Percentiles rank a stretch among this genome's conserved stretches.
Conservation (phyloP, 30 jellyfish, hydroid and myxozoan genomes). For the Aurelia aurita region DNA sequence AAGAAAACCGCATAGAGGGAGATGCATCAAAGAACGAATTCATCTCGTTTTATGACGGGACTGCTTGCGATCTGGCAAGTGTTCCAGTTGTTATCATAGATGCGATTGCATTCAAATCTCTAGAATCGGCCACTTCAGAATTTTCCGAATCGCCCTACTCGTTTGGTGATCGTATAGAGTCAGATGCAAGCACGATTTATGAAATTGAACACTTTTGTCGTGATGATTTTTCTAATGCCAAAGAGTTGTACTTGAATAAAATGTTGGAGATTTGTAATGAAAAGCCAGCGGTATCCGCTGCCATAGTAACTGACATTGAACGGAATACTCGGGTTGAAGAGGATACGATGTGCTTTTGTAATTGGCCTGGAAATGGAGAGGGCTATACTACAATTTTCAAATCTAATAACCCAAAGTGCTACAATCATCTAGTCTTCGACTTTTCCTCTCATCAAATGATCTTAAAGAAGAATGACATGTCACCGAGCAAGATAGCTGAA, state of each 20-base stretch:
- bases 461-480: not conserved
- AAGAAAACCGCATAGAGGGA: not conserved
- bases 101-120: not conserved
- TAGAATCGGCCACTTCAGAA: not conserved
- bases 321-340: not conserved
- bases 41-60: not conserved
- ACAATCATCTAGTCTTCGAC: constrained; percentile 69
- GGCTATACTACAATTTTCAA: constrained; percentile 18
- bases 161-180: not conserved
- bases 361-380: constrained; percentile 70
- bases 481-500: not conserved
- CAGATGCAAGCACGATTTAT: not conserved
- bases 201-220: too few species aligned
- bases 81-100: constrained; percentile 15
- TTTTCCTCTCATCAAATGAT: constrained; percentile 29
- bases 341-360: constrained; percentile 46
- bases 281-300: constrained; percentile 42
- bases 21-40: constrained; percentile 18
- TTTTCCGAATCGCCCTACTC: not conserved
- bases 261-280: not conserved
- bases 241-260: too few species aligned
- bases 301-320: constrained; percentile 14
- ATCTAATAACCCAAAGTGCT: constrained; percentile 17
- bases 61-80: not conserved
- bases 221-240: too few species aligned